A percentile compares a stretch with the other conserved stretches of the same genome.
These are phyloP conservation scores for Aldabrachelys gigantea DNA, from an alignment of 2,113 vertebrate species.

Conservation along the genomic window DNA sequence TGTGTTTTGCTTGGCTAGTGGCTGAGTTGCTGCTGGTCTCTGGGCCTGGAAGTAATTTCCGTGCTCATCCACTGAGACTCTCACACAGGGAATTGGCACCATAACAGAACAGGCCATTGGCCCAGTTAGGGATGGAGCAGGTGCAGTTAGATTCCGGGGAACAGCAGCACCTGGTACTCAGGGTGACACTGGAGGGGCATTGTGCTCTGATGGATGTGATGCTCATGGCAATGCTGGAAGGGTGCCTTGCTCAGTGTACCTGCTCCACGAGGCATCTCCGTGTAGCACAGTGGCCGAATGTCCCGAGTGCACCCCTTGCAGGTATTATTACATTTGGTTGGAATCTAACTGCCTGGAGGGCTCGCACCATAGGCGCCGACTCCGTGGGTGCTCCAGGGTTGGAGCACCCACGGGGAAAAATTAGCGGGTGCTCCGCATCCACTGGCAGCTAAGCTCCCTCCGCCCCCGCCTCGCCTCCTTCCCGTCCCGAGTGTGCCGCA, in stretches of 20 bases:
- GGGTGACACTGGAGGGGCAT: background rate
- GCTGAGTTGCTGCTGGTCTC: constrained; percentile 50
- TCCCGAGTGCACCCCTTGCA: background rate
- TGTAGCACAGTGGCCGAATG: background rate
- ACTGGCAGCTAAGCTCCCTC: too few species aligned
- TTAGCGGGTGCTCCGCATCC: too few species aligned
- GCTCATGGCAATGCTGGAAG: background rate
- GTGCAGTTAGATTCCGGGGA: background rate
- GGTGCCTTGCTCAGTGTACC: background rate
- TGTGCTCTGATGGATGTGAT: background rate
- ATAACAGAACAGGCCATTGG: background rate
- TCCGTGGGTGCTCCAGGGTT: too few species aligned
- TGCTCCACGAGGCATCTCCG: background rate
- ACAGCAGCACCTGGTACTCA: background rate
- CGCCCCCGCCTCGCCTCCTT: too few species aligned
- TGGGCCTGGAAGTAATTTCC: constrained; percentile 39
- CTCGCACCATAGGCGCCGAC: background rate
- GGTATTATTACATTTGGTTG: background rate
- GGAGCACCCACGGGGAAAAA: too few species aligned
- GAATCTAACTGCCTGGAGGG: background rate
- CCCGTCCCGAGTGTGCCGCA: too few species aligned
- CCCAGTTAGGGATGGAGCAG: background rate
- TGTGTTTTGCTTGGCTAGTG: constrained; percentile 47
- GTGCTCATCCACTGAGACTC: background rate
- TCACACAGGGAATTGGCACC: constrained; percentile 20